phyloP scores from a whole-genome alignment of 1,140 invertebrate genomes.

The Bilobella aurantiaca region DNA sequence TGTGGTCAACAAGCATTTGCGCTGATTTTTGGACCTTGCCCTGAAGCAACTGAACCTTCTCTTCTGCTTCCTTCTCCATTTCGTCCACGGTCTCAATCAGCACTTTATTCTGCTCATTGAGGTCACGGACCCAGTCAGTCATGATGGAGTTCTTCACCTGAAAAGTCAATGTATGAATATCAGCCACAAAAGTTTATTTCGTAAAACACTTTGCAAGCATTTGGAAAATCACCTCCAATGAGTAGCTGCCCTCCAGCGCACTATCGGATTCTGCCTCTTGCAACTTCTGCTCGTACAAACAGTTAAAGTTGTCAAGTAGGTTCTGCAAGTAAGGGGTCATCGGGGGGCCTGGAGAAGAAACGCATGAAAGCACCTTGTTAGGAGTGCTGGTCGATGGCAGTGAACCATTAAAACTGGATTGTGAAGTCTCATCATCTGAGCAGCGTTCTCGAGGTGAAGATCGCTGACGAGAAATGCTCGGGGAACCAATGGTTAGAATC shows the following conservation, averaged over 20 bases:
- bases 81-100: constrained; percentile 24
- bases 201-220: not conserved
- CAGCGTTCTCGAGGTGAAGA: not conserved
- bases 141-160: constrained; percentile 8
- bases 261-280: not conserved
- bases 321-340: not conserved
- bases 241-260: not conserved
- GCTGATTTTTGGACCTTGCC: constrained; percentile 25
- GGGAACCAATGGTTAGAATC: not conserved
- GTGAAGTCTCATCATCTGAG: not conserved
- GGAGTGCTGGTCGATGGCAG: not conserved
- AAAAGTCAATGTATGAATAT: not conserved
- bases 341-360: too few relatives aligned
- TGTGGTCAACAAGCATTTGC: constrained; percentile 23
- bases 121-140: constrained; percentile 13
- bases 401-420: not conserved
- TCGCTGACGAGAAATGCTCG: not conserved
- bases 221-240: not conserved
- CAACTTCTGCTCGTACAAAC: constrained; percentile 16
- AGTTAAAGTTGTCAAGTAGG: constrained; percentile 14
- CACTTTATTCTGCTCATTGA: constrained; percentile 17
- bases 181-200: too few relatives aligned
- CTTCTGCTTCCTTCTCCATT: constrained; percentile 27
- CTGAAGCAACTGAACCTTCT: constrained; percentile 21
- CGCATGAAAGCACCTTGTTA: not conserved